Percentiles rank a stretch among this genome's conserved stretches.
Conservation (phyloP, 1,140 invertebrate species). For the Mya arenaria region DNA sequence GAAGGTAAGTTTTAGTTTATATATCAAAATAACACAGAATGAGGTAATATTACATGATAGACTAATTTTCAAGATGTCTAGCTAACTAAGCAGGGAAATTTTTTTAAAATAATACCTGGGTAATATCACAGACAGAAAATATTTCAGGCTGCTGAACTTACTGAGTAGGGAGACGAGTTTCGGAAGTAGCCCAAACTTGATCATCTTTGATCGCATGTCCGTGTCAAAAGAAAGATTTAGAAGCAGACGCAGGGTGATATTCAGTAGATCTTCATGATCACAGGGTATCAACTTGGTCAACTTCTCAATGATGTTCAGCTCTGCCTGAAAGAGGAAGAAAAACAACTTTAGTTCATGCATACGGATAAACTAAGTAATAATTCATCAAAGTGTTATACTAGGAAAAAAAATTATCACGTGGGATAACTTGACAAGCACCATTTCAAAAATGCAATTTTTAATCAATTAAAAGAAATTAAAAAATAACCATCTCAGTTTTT, state of each 20-base stretch:
- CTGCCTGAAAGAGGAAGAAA: conserved; percentile 81
- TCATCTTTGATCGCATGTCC: conserved; percentile 92
- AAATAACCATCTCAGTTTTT: no score
- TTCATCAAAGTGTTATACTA: no score
- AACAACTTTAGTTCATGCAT: no score
- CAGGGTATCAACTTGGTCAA: conserved; percentile 82
- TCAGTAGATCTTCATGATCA: conserved; percentile 88
- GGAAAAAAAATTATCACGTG: no score
- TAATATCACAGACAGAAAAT: neutral
- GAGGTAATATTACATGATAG: no score
- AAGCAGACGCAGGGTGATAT: conserved; percentile 92
- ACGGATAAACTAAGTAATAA: no score
- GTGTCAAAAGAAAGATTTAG: conserved; percentile 99
- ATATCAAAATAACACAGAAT: no score
- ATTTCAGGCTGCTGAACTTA: conserved; percentile 81
- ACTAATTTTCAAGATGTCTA: no score
- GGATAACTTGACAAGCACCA: no score
- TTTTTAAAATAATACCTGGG: no score
- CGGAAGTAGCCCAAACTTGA: conserved; percentile 93
- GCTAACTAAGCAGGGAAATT: no score
- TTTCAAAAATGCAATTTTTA: neutral
- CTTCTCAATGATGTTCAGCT: conserved; percentile 83
- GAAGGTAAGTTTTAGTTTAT: no score
- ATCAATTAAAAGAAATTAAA: neutral
- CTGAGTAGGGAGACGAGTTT: conserved; percentile 94